A percentile compares a stretch with the other conserved stretches of the same genome.
Conservation (phyloP, 2,888 invertebrate species). For the Pachymerium ferrugineum region DNA sequence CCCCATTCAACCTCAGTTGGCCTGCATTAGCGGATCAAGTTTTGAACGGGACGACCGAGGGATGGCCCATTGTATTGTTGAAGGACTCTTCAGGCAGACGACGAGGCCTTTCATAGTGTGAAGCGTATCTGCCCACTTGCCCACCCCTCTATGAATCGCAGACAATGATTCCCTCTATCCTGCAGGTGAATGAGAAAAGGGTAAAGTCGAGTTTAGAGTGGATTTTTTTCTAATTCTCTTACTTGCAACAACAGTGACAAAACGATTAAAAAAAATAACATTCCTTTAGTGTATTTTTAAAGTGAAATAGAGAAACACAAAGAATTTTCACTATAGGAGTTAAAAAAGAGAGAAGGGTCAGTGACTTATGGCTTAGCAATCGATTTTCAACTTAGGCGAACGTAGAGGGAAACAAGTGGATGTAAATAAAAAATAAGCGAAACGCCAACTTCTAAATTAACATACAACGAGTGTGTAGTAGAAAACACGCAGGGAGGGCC, state of each 20-base stretch:
- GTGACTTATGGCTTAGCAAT: no score
- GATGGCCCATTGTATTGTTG: constrained; percentile 26
- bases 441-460: no score
- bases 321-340: no score
- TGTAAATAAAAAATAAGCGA: no score
- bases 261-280: neutral
- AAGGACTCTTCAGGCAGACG: constrained; percentile 7
- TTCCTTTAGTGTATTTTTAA: no score
- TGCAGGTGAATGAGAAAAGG: constrained; percentile 23
- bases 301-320: no score
- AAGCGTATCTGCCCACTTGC: constrained; percentile 23
- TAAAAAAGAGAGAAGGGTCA: no score
- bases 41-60: neutral
- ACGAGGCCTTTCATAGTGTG: constrained; percentile 20
- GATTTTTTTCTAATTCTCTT: neutral
- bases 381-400: no score
- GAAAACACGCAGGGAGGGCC: no score
- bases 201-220: neutral
- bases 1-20: constrained; percentile 27
- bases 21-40: constrained; percentile 27
- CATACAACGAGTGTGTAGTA: no score
- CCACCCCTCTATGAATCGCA: neutral
- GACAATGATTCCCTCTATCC: neutral
- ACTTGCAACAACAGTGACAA: neutral
- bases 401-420: no score